Percentiles rank a stretch among this genome's conserved stretches.
phyloP scores from a whole-genome alignment of 2,113 vertebrate genomes.

The Phrynosoma platyrhinos region DNA sequence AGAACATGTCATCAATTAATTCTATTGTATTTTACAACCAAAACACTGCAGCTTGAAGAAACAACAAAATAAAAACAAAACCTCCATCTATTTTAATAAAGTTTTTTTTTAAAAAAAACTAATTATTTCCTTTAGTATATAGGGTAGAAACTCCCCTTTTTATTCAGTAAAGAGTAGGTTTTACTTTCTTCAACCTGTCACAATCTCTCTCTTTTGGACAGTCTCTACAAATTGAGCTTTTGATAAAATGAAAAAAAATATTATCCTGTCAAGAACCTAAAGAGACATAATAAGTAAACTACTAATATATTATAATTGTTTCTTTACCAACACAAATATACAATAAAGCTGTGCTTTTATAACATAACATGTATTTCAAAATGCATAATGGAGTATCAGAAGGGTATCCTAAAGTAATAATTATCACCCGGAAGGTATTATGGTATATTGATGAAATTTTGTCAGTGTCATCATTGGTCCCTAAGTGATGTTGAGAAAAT shows the following conservation, averaged over 20 bases:
- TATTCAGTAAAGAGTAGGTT: not conserved
- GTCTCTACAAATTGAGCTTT: not conserved
- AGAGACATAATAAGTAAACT: not conserved
- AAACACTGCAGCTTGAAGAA: conserved; percentile 56
- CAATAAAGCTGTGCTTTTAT: too few species aligned
- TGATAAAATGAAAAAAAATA: not conserved
- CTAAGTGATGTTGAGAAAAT: too few species aligned
- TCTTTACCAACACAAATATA: not conserved
- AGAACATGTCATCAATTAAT: conserved; percentile 69
- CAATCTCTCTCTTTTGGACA: conserved; percentile 17
- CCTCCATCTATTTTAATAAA: conserved; percentile 63
- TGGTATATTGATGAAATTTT: too few species aligned
- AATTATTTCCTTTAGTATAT: too few species aligned
- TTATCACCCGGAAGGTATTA: too few species aligned
- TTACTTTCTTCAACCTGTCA: conserved; percentile 52
- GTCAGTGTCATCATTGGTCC: too few species aligned
- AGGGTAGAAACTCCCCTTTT: too few species aligned
- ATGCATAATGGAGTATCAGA: not conserved
- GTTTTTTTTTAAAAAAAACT: too few species aligned
- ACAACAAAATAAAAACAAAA: conserved; percentile 16
- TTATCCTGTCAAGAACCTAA: too few species aligned
- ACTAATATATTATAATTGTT: not conserved
- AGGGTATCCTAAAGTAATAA: too few species aligned
- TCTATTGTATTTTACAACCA: conserved; percentile 66
- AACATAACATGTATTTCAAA: not conserved